A percentile compares a stretch with the other conserved stretches of the same genome.
phyloP scores from a whole-genome alignment of 1,140 invertebrate species.

The Onthophagus taurus region DNA sequence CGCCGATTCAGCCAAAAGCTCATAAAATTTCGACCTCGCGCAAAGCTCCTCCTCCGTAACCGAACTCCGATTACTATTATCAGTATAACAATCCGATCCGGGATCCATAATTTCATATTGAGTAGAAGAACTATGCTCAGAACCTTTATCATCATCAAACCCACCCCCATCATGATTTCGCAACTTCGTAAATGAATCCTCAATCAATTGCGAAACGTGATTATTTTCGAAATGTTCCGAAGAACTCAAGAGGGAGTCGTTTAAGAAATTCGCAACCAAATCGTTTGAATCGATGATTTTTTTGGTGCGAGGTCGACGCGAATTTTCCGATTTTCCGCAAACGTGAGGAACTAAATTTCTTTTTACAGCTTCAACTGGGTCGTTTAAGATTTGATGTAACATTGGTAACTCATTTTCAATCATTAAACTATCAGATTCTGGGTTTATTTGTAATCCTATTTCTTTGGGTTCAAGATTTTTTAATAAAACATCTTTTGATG shows the following conservation, averaged over 20 bases:
- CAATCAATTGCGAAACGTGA: slow-evolving; percentile 40
- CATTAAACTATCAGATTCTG: background rate
- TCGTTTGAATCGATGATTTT: slow-evolving; percentile 3
- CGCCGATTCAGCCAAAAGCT: slow-evolving; percentile 54
- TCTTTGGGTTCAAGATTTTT: background rate
- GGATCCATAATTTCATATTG: slow-evolving; percentile 44
- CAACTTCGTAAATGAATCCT: slow-evolving; percentile 51
- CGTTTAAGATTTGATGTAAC: slow-evolving; percentile 38
- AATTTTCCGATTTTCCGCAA: slow-evolving; percentile 47
- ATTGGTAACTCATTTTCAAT: background rate
- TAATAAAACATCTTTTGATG: background rate
- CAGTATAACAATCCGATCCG: slow-evolving; percentile 55
- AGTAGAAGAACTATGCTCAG: slow-evolving; percentile 43
- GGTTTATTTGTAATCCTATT: background rate
- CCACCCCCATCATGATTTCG: slow-evolving; percentile 31
- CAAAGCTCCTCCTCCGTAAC: slow-evolving; percentile 46
- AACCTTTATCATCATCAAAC: slow-evolving; percentile 41
- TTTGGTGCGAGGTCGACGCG: slow-evolving; percentile 25
- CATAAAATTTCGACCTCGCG: slow-evolving; percentile 56
- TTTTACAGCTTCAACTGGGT: slow-evolving; percentile 61
- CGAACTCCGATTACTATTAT: slow-evolving; percentile 39
- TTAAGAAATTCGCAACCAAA: slow-evolving; percentile 20
- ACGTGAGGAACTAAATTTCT: slow-evolving; percentile 61
- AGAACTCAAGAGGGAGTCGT: slow-evolving; percentile 19
- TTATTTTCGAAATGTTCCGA: slow-evolving; percentile 41